Percentiles rank a stretch among this genome's conserved stretches.
These are phyloP conservation scores for Coluber constrictor DNA, from an alignment of 2,797 vertebrate genomes.

Conservation along the genomic window DNA sequence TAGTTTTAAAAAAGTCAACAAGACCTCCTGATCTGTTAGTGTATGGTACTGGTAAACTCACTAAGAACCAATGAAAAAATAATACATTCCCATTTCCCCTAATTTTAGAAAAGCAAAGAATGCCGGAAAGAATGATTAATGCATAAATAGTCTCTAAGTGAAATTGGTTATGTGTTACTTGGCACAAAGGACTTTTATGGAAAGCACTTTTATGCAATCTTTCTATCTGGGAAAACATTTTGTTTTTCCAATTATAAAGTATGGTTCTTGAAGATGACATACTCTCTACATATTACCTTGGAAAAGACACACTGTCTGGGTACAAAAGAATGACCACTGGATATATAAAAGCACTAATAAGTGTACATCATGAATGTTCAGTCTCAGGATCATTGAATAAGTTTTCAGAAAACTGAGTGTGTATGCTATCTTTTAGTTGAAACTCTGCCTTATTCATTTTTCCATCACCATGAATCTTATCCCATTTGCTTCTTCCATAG, in stretches of 20 bases:
- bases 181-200: neutral
- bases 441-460: neutral
- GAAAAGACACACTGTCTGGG: neutral
- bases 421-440: neutral
- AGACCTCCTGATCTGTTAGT: neutral
- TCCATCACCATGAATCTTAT: neutral
- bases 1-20: neutral
- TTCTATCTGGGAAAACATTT: neutral
- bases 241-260: neutral
- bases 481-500: neutral
- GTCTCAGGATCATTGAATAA: neutral
- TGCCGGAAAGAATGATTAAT: neutral
- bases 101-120: neutral
- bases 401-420: neutral
- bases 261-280: neutral
- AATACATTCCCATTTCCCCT: neutral
- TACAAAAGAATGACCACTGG: neutral
- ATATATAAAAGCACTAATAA: neutral
- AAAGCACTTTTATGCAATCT: neutral
- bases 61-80: neutral
- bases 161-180: neutral
- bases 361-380: neutral
- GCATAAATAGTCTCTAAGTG: neutral
- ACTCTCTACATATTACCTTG: neutral
- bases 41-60: neutral